A percentile compares a stretch with the other conserved stretches of the same genome.
These are phyloP conservation scores for Oligia fasciuncula DNA, from an alignment of 2,888 invertebrate genomes.

Conservation along the genomic window DNA sequence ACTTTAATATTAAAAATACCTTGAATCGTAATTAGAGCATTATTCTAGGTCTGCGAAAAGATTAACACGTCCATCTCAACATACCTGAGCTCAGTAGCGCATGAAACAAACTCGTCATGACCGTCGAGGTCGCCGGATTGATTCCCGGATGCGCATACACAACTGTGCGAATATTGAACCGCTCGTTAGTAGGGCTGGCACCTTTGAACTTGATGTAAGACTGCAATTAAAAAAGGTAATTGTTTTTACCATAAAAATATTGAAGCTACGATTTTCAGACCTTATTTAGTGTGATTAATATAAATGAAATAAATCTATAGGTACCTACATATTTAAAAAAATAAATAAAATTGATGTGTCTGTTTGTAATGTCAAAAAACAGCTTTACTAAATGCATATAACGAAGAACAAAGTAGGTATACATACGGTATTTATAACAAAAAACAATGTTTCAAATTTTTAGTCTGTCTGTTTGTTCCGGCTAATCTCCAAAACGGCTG, in stretches of 20 bases:
- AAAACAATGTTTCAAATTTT: too few species aligned
- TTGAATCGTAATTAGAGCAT: conserved; percentile 27
- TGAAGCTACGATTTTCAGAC: too few species aligned
- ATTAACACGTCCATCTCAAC: conserved; percentile 33
- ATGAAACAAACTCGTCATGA: conserved; percentile 53
- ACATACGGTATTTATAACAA: too few species aligned
- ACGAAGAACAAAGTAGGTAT: too few species aligned
- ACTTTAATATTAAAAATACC: conserved; percentile 38
- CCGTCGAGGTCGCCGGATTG: conserved; percentile 58
- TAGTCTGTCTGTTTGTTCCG: too few species aligned
- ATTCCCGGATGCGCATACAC: conserved; percentile 61
- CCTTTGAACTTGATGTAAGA: neutral
- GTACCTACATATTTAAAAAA: too few species aligned
- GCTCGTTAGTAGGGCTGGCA: conserved; percentile 44
- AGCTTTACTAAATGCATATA: too few species aligned
- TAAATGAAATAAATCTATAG: too few species aligned
- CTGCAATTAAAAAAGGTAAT: neutral
- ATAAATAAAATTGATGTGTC: too few species aligned
- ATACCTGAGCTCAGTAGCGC: conserved; percentile 49
- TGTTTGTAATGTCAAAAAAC: too few species aligned
- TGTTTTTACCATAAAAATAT: neutral
- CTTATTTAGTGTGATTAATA: too few species aligned
- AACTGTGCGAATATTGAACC: conserved; percentile 40
- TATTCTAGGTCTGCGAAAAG: conserved; percentile 8
- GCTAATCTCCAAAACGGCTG: too few species aligned